These are phyloP conservation scores for Xyrauchen texanus DNA, from an alignment of 2,113 vertebrate species.

Conservation along the genomic window DNA sequence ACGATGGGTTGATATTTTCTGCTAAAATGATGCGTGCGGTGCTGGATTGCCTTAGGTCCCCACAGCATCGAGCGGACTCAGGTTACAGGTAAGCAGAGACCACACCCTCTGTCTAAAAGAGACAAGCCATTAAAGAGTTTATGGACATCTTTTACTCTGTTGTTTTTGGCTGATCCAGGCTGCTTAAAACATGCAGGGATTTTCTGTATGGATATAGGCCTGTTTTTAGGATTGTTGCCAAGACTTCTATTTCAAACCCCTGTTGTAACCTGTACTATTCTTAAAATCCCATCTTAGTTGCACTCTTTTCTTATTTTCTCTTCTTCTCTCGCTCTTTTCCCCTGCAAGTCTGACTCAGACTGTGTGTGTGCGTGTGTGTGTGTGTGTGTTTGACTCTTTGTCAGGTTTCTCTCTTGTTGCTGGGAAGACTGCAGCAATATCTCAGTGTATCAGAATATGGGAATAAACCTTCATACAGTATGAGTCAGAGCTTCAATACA, in stretches of 20 bases:
- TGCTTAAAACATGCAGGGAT: not conserved
- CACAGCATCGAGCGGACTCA: slow-evolving; percentile 49
- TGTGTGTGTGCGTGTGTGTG: no score
- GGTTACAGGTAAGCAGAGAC: slow-evolving; percentile 49
- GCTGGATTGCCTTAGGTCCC: slow-evolving; percentile 66
- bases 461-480: not conserved
- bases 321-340: slow-evolving; percentile 52
- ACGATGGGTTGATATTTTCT: slow-evolving; percentile 44
- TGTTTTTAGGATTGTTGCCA: not conserved
- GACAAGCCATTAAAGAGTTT: not conserved
- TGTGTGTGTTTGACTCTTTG: slow-evolving; percentile 10
- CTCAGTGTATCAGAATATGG: not conserved
- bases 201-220: not conserved
- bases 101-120: slow-evolving; percentile 15
- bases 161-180: not conserved
- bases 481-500: slow-evolving; percentile 11
- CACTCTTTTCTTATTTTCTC: slow-evolving; percentile 33
- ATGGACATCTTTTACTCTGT: not conserved
- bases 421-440: slow-evolving; percentile 2
- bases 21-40: slow-evolving; percentile 59
- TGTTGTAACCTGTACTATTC: slow-evolving; percentile 16
- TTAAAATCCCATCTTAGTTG: slow-evolving; percentile 37
- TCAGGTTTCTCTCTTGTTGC: slow-evolving; percentile 2
- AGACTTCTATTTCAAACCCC: slow-evolving; percentile 1
- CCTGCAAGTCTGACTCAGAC: slow-evolving; percentile 12